Conservation (phyloP, 2,113 vertebrate genomes). For the Melanocharis versteri region DNA sequence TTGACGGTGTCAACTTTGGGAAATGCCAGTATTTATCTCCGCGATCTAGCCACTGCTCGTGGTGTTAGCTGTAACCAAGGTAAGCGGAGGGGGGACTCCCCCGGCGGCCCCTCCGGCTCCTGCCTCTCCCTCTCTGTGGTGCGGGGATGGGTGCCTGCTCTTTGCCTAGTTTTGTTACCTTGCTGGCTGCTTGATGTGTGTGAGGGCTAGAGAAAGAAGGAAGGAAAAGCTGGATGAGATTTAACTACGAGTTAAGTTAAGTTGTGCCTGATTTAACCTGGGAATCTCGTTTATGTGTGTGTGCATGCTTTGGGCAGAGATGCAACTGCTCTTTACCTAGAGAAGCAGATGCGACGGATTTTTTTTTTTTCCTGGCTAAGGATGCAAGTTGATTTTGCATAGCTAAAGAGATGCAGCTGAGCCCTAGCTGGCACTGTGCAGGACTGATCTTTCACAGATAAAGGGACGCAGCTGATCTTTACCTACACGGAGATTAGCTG, state of each 20-base stretch:
- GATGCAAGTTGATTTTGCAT: conserved; percentile 45
- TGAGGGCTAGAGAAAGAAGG: conserved; percentile 23
- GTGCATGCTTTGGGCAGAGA: conserved; percentile 34
- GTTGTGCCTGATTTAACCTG: conserved; percentile 68
- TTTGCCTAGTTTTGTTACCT: conserved; percentile 70
- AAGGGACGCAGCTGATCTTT: conserved; percentile 38
- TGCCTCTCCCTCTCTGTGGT: not conserved
- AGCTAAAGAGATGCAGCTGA: conserved; percentile 46
- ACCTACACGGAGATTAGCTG: conserved; percentile 18
- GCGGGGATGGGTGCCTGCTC: conserved; percentile 63
- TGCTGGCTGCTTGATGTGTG: conserved; percentile 45
- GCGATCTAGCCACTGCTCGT: conserved; percentile 91
- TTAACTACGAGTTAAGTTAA: conserved; percentile 70
- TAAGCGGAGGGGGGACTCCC: conserved; percentile 78
- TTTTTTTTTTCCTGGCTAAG: not conserved
- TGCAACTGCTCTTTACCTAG: conserved; percentile 2
- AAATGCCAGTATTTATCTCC: conserved; percentile 92
- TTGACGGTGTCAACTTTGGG: conserved; percentile 94
- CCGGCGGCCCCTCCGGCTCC: not conserved
- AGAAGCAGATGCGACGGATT: conserved; percentile 21
- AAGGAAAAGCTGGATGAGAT: conserved; percentile 52
- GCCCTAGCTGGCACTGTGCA: conserved; percentile 5
- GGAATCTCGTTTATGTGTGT: conserved; percentile 47
- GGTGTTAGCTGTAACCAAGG: conserved; percentile 91
- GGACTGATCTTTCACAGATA: conserved; percentile 26